These are phyloP conservation scores for Netelia melanura DNA, from an alignment of 2,888 invertebrate genomes.

Conservation along the genomic window DNA sequence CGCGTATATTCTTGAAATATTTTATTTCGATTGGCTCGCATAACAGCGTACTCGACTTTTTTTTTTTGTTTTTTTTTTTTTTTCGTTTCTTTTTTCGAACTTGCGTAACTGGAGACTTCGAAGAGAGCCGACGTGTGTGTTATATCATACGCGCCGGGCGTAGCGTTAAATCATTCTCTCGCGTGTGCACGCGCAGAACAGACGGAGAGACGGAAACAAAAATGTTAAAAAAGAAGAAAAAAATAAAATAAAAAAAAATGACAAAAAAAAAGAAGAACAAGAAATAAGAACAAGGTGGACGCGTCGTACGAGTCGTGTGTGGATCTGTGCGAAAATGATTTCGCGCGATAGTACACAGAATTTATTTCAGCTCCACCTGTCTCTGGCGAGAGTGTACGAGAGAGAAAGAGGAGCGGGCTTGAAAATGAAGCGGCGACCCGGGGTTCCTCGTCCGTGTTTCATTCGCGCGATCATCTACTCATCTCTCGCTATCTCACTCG, in stretches of 20 bases:
- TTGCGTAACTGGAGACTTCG: constrained; percentile 67
- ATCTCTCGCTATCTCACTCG: constrained; percentile 33
- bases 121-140: constrained; percentile 55
- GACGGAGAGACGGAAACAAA: not conserved
- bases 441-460: constrained; percentile 45
- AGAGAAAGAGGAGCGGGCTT: constrained; percentile 10
- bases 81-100: constrained; percentile 24
- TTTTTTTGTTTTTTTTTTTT: constrained; percentile 9
- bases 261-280: constrained; percentile 17
- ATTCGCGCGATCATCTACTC: constrained; percentile 40
- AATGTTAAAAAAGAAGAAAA: not conserved
- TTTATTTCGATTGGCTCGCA: constrained; percentile 47
- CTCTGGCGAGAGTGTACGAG: constrained; percentile 25
- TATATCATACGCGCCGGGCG: constrained; percentile 50
- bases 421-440: constrained; percentile 42
- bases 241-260: not conserved
- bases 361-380: constrained; percentile 78
- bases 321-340: constrained; percentile 68
- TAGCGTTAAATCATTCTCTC: constrained; percentile 44
- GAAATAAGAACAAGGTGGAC: constrained; percentile 27
- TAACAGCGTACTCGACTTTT: constrained; percentile 46
- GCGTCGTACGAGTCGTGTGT: constrained; percentile 27
- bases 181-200: not conserved
- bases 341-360: constrained; percentile 74
- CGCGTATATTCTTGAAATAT: not conserved